A percentile compares a stretch with the other conserved stretches of the same genome.
phyloP scores from a whole-genome alignment of 2,113 vertebrate genomes.

The Marmota flaviventris region DNA sequence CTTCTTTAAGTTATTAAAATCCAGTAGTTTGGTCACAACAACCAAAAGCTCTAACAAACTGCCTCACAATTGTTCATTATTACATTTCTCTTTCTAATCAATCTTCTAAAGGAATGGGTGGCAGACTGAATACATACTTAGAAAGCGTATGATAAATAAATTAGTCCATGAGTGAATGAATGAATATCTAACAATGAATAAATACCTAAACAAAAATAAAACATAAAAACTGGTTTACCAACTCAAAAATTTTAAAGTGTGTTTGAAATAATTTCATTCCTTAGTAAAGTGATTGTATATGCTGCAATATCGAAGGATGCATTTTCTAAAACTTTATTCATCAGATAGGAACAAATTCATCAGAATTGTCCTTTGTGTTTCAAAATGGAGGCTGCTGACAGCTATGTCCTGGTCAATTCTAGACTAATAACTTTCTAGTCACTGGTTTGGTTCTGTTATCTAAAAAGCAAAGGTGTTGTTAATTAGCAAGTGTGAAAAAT shows the following conservation, averaged over 20 bases:
- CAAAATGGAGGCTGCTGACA: slow-evolving; percentile 66
- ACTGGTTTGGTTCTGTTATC: slow-evolving; percentile 52
- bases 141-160: not conserved
- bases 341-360: slow-evolving; percentile 53
- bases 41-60: not conserved
- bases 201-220: slow-evolving; percentile 20
- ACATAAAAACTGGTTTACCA: slow-evolving; percentile 8
- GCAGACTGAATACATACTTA: slow-evolving; percentile 8
- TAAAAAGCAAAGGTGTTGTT: slow-evolving; percentile 65
- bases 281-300: not conserved
- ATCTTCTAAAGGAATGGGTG: not conserved
- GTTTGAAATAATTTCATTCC: slow-evolving; percentile 30
- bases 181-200: not conserved
- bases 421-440: slow-evolving; percentile 67
- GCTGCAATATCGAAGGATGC: not conserved
- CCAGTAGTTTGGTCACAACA: not conserved
- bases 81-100: slow-evolving; percentile 14
- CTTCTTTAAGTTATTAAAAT: not conserved
- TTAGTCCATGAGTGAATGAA: not conserved
- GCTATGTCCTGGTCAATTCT: not conserved
- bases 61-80: not conserved
- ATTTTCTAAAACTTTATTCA: slow-evolving; percentile 66
- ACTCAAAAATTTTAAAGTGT: not conserved
- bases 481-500: slow-evolving; percentile 71
- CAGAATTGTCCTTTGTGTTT: slow-evolving; percentile 66